Percentiles rank a stretch among this genome's conserved stretches.
Conservation (phyloP, 2,113 vertebrate species). For the Eulemur rufifrons region DNA sequence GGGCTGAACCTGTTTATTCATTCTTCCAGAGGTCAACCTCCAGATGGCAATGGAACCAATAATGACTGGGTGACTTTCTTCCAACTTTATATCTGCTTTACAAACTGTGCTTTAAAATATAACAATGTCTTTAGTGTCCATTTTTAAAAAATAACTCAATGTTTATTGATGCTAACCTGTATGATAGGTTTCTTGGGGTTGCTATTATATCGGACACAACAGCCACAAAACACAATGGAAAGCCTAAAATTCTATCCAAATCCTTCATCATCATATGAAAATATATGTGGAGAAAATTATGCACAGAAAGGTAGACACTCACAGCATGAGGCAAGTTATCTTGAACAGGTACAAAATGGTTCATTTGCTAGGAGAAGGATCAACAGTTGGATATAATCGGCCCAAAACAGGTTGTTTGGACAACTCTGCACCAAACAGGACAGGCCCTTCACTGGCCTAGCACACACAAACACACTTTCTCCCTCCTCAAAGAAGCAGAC, state of each 20-base stretch:
- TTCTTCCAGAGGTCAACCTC: neutral
- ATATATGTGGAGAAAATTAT: neutral
- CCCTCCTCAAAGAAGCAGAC: neutral
- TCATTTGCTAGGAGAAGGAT: constrained; percentile 7
- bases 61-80: neutral
- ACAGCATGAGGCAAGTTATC: neutral
- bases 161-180: neutral
- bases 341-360: neutral
- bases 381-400: neutral
- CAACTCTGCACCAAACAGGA: neutral
- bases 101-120: neutral
- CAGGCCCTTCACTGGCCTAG: neutral
- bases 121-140: neutral
- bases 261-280: neutral
- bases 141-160: neutral
- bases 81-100: neutral
- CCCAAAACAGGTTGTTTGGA: neutral
- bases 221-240: neutral
- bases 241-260: neutral
- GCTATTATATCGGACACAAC: neutral
- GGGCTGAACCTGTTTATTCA: neutral
- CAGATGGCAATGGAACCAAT: neutral
- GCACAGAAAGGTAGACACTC: neutral
- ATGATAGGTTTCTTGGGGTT: neutral
- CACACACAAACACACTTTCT: neutral